Evolutionary conservation across 2,797 vertebrate genomes (phyloP), one percentile per base, ranked within the genome.

Genomic region (Aulostomus chinensis): DNA sequence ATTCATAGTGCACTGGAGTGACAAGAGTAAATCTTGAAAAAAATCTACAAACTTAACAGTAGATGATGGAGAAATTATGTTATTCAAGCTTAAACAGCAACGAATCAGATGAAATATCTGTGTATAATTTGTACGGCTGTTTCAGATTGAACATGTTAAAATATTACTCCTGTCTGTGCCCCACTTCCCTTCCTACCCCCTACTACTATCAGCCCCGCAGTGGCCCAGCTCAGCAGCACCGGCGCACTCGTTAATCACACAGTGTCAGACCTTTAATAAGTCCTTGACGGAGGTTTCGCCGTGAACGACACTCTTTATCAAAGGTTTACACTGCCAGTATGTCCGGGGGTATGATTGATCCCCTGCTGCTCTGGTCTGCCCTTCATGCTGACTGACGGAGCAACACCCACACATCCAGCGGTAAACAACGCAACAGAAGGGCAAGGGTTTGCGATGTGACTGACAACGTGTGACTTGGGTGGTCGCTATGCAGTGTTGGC

Each of bases 261-360:
- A 1, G 58, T 82, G 82, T 83, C 84, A 83, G 78, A 38, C 60
- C 84, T 86, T 86, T 91, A 88, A 90, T 89, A 88, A 88, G 88
- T 86, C 87, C 88, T 89, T 89, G 89, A 88, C 86, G 64, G 81
- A 77, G 83, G 80, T 83, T 89, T 87, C 37, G 48, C 81, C 26
- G 64, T 68, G 80, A 88, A 87, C 83, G 81, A 87, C 73, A 83
- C 82, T 86, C 86, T 90, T 86, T 87, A 91, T 91, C 89, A 89
- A 89, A 90, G 88, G 76, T 90, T 91, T 88, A 90, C 86, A 73
- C 78, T 81, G 83, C 69, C 76, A 66, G 58, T 31, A 62, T 74
- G 78, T 82, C 81, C 81, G 39, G 83, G 20, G 41, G 61, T 41
- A 56, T 88, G 90, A 91, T 79, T 88, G 88, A 91, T 91, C 81